Evolutionary conservation across 2,113 vertebrate species (phyloP).

Genomic region (Haemorhous mexicanus): DNA sequence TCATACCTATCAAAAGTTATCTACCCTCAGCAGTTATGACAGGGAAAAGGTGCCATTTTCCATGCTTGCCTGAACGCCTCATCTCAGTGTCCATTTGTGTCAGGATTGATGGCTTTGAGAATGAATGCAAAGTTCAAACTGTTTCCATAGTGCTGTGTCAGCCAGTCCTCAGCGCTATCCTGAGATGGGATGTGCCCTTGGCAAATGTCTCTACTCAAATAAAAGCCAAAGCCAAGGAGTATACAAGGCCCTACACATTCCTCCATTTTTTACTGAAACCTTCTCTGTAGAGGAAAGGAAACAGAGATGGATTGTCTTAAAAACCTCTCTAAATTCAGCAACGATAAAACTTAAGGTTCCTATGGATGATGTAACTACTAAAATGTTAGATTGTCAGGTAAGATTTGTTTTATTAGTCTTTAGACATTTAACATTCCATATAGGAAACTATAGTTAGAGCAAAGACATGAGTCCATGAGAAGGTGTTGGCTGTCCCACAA

Average conservation of each 20-base stretch:
- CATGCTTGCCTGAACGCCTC: constrained; percentile 37
- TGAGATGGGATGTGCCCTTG: background rate
- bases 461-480: constrained; percentile 50
- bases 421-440: constrained; percentile 66
- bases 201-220: background rate
- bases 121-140: constrained; percentile 4
- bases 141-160: constrained; percentile 18
- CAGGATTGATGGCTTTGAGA: constrained; percentile 35
- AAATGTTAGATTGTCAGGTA: constrained; percentile 38
- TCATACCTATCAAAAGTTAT: background rate
- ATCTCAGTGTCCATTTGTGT: constrained; percentile 15
- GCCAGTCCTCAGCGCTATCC: background rate
- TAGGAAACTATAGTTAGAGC: constrained; percentile 65
- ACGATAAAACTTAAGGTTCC: constrained; percentile 4
- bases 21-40: background rate
- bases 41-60: constrained; percentile 42
- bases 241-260: background rate
- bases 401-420: constrained; percentile 59
- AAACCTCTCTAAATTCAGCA: background rate
- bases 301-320: background rate
- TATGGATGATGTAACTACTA: constrained; percentile 6
- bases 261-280: background rate
- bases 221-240: background rate
- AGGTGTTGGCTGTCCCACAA: constrained; percentile 37
- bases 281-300: background rate